Conservation (phyloP, 2,113 vertebrate species). For the Potamarius usumacintae region DNA sequence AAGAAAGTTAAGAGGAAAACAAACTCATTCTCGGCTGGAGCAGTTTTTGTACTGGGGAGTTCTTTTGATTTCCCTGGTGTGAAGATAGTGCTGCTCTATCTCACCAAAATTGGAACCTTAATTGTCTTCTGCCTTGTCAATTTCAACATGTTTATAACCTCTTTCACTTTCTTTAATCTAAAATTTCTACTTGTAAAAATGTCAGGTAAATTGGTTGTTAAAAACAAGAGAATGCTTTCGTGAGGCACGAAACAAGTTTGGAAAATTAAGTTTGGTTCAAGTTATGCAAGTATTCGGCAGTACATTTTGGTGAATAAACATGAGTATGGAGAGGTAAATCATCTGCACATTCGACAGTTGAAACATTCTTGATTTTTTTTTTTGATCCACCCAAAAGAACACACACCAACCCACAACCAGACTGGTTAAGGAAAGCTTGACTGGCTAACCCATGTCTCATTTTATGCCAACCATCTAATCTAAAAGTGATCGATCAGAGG, state of each 20-base stretch:
- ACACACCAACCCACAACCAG: too few relatives aligned
- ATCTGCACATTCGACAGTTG: background rate
- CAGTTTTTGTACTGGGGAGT: background rate
- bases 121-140: slow-evolving; percentile 9
- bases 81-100: slow-evolving; percentile 5
- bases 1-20: slow-evolving; percentile 6
- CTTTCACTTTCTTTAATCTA: slow-evolving; percentile 8
- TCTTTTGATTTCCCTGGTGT: slow-evolving; percentile 41
- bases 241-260: background rate
- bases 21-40: slow-evolving; percentile 38
- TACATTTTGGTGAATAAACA: background rate
- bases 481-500: too few relatives aligned
- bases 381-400: too few relatives aligned
- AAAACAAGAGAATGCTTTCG: background rate
- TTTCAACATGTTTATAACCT: background rate
- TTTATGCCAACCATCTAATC: too few relatives aligned
- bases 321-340: background rate
- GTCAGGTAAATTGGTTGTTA: background rate
- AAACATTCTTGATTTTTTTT: background rate
- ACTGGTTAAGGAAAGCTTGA: too few relatives aligned
- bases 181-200: background rate
- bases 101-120: slow-evolving; percentile 17
- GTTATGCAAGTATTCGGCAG: background rate
- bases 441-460: too few relatives aligned
- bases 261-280: background rate